Percentiles rank a stretch among this genome's conserved stretches.
Conservation (phyloP, 2,888 invertebrate species). For the Coleophora deauratella region DNA sequence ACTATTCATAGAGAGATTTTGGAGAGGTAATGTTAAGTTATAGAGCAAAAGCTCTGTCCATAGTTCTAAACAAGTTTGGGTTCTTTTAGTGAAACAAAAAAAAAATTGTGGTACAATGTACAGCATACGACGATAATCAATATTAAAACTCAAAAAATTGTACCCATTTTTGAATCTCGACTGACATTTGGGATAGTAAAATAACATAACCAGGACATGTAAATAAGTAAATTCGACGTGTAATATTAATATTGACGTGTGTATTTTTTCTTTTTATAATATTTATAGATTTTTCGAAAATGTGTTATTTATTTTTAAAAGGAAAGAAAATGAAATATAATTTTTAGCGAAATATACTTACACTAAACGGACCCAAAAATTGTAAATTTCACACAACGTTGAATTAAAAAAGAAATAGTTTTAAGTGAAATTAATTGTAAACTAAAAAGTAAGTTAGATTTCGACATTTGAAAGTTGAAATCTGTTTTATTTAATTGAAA, state of each 20-base stretch:
- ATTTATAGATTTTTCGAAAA: conserved; percentile 15
- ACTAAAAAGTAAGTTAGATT: conserved; percentile 35
- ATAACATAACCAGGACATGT: conserved; percentile 31
- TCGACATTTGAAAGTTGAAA: conserved; percentile 30
- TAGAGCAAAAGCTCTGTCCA: conserved; percentile 44
- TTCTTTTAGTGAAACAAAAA: conserved; percentile 43
- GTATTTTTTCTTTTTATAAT: conserved; percentile 13
- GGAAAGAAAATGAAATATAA: conserved; percentile 19
- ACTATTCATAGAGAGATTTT: conserved; percentile 54
- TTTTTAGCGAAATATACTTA: conserved; percentile 34
- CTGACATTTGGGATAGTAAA: conserved; percentile 23
- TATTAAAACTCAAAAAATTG: conserved; percentile 16
- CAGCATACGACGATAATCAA: conserved; percentile 8
- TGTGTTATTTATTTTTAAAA: conserved; percentile 20
- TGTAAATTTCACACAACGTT: conserved; percentile 50
- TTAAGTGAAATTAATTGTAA: conserved; percentile 42
- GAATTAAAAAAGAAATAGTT: conserved; percentile 44
- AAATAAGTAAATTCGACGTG: conserved; percentile 47
- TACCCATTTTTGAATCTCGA: conserved; percentile 44
- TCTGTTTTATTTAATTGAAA: conserved; percentile 21
- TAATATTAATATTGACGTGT: conserved; percentile 19
- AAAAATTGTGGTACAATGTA: conserved; percentile 1
- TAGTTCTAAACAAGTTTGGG: conserved; percentile 51
- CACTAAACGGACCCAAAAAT: conserved; percentile 58
- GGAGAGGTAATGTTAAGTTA: conserved; percentile 48